These are phyloP conservation scores for Lepus americanus DNA, from an alignment of 2,113 vertebrate genomes.

Conservation along the genomic window DNA sequence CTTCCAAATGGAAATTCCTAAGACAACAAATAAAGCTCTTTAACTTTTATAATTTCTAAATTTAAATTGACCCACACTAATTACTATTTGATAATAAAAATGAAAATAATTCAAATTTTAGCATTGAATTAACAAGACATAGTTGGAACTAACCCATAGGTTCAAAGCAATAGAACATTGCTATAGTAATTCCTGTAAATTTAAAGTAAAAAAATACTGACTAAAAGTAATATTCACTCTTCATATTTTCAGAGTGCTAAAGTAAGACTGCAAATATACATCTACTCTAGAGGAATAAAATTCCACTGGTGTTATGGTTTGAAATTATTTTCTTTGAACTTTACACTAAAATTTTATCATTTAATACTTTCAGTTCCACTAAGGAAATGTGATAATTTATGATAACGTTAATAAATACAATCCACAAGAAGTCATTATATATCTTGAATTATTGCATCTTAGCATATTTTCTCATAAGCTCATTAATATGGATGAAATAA, in stretches of 20 bases:
- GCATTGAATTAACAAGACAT: not conserved
- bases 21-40: too few relatives aligned
- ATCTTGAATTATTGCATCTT: constrained; percentile 33
- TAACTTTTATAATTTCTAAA: too few relatives aligned
- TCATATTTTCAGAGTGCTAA: not conserved
- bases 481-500: constrained; percentile 64
- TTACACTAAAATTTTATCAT: not conserved
- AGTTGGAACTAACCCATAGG: not conserved
- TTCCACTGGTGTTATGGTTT: not conserved
- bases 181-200: not conserved
- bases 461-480: constrained; percentile 22
- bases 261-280: not conserved
- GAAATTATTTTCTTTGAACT: constrained; percentile 34
- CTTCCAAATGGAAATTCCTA: too few relatives aligned
- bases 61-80: too few relatives aligned
- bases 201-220: constrained; percentile 19
- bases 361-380: constrained; percentile 43
- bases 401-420: constrained; percentile 36
- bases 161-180: not conserved
- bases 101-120: not conserved
- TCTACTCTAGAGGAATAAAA: not conserved
- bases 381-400: constrained; percentile 25
- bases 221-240: not conserved
- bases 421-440: not conserved
- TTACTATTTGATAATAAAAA: not conserved